Evolutionary conservation across 1,140 invertebrate species (phyloP), one percentile per base, ranked within the genome.

Genomic region (Heliconius nattereri): DNA sequence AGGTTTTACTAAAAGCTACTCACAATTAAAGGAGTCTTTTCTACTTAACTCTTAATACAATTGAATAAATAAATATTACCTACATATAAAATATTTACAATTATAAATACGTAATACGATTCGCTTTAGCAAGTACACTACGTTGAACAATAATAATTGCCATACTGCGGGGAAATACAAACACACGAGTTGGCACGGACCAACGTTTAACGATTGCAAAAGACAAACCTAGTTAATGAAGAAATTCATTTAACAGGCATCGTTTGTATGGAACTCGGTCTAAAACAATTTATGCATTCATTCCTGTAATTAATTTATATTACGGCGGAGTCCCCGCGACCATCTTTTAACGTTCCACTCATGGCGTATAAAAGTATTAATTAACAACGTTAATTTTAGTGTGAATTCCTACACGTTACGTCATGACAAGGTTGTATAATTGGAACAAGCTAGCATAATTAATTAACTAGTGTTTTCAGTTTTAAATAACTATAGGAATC

Each of bases 291-390:
- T 85, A 84, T 86, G 84, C 84, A 88, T 87, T 89, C 79, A 76
- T 85, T 85, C 49, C 75, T 70, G 79, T 87, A 91, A 90, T 89
- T 90, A 89, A 89, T 89, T 91, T 86, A 88, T 84, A 87, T 84
- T 82, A 89, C 83, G 74, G 76, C 78, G 79, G 80, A 81, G 73
- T 87, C 86, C 87, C 83, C 85, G 84, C 80, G 84, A 85, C 86
- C 78, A 89, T 84, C 84, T 90, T 90, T 88, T 88, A 90, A 91
- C 86, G 86, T 87, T 81, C 83, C 81, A 86, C 86, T 91, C 85
- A 85, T 91, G 87, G 89, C 87, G 89, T 90, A 85, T 85, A 81
- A 86, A 88, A 78, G 83, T 84, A 90, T 92, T 88, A 91, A 89
- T 92, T 89, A 90, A 87, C 83, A 81, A 57, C 82, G 87, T 85